These are phyloP conservation scores for Melitaea cinxia DNA, from an alignment of 1,140 invertebrate genomes.

Conservation along the genomic window DNA sequence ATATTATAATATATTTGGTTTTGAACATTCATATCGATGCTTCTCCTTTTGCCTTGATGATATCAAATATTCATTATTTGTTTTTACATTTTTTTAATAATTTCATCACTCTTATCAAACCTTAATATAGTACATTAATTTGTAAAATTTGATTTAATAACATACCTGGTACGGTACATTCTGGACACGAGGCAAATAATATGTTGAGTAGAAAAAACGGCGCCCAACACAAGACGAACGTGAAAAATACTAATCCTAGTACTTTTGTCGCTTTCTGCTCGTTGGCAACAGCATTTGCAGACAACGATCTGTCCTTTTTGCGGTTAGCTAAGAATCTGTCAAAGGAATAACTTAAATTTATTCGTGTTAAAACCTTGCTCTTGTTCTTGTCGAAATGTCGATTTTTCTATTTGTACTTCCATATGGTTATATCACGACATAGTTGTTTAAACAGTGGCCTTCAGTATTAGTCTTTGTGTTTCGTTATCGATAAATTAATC, in stretches of 20 bases:
- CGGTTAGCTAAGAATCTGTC: conserved; percentile 85
- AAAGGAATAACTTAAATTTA: conserved; percentile 15
- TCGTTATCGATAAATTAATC: no score
- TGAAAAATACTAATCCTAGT: conserved; percentile 93
- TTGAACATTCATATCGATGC: no score
- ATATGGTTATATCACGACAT: not conserved
- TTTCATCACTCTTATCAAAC: no score
- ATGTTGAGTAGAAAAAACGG: conserved; percentile 95
- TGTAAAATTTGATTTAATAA: no score
- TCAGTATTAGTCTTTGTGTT: no score
- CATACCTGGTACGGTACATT: conserved; percentile 85
- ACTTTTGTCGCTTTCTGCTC: conserved; percentile 93
- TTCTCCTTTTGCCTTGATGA: no score
- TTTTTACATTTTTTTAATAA: no score
- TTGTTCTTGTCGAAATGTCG: no score
- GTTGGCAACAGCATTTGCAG: conserved; percentile 90
- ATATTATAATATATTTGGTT: no score
- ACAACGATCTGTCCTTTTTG: conserved; percentile 84
- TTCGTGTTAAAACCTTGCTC: not conserved
- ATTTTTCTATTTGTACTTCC: not conserved
- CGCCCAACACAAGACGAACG: conserved; percentile 94
- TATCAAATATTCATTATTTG: no score
- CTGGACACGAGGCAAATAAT: conserved; percentile 88
- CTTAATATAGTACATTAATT: no score
- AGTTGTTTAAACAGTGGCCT: no score